These are phyloP conservation scores for Druon quercuslanigerum DNA, from an alignment of 1,140 invertebrate species.

Conservation along the genomic window DNA sequence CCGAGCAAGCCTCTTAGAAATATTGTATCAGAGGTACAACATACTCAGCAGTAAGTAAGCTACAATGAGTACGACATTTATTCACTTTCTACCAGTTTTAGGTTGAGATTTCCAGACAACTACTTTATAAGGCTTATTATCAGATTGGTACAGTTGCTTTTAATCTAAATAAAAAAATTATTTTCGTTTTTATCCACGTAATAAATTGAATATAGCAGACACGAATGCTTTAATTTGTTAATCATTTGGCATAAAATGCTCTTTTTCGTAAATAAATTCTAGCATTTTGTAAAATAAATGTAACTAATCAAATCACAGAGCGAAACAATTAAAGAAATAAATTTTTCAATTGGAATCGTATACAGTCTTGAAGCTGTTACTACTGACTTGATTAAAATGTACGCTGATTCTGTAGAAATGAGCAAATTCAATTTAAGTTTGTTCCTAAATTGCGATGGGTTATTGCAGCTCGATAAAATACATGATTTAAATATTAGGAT, in stretches of 20 bases:
- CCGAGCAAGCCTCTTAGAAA: background rate
- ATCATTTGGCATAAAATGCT: too few species aligned
- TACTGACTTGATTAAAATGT: slow-evolving; percentile 7
- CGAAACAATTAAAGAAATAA: background rate
- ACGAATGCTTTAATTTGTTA: background rate
- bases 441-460: slow-evolving; percentile 5
- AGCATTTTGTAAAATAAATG: too few species aligned
- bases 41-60: background rate
- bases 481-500: background rate
- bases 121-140: background rate
- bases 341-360: background rate
- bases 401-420: background rate
- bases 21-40: background rate
- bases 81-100: background rate
- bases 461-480: background rate
- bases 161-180: background rate
- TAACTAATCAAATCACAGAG: background rate
- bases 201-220: background rate
- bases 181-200: background rate
- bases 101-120: background rate
- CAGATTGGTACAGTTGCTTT: background rate
- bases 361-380: background rate
- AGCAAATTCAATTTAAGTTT: background rate
- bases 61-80: background rate
- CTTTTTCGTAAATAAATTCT: too few species aligned